Evolutionary conservation across 2,113 vertebrate genomes (phyloP).

Genomic region (Anhinga anhinga): DNA sequence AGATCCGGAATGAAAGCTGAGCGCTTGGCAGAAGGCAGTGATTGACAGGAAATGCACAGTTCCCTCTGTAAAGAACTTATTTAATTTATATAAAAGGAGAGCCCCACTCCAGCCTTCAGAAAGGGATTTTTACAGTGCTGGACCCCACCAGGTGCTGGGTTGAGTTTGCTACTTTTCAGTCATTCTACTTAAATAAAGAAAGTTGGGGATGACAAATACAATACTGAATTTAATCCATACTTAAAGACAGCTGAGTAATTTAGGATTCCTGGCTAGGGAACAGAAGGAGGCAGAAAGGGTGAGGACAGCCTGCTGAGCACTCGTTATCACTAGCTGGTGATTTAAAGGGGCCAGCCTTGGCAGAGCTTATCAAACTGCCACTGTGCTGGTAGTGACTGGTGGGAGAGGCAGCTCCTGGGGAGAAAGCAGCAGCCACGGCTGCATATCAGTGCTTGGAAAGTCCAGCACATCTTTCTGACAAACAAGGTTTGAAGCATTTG

Average conservation of each 20-base stretch:
- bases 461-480: background rate
- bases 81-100: background rate
- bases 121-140: background rate
- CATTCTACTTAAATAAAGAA: background rate
- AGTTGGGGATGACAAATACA: background rate
- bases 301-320: background rate
- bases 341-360: background rate
- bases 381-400: background rate
- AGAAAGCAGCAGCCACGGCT: background rate
- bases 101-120: background rate
- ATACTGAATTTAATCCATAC: background rate
- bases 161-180: background rate
- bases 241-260: background rate
- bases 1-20: background rate
- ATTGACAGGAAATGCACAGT: background rate
- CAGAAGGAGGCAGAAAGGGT: background rate
- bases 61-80: background rate
- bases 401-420: background rate
- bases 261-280: background rate
- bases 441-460: background rate
- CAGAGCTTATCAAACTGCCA: background rate
- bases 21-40: background rate
- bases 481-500: background rate
- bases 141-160: background rate
- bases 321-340: background rate